Evolutionary conservation across 1,140 invertebrate genomes (phyloP), one percentile per base, ranked within the genome.

Genomic region (Trichonephila inaurata): DNA sequence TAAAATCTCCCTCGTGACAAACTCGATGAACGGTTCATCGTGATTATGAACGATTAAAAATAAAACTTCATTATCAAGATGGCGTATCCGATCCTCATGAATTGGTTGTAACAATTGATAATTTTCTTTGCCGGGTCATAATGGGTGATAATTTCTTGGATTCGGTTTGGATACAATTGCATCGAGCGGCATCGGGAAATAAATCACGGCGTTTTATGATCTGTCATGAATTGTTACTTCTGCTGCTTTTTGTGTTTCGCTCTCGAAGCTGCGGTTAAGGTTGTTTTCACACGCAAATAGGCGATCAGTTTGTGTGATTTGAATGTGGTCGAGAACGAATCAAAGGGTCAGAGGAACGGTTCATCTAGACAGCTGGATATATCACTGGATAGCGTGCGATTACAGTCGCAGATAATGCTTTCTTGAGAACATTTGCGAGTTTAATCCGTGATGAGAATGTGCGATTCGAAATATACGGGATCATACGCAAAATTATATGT

Each of bases 201-300:
- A 69, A 69, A 69, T 69, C n/a, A 69, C 66, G 6, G 10, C 66
- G 14, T 69, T 69, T 69, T 69, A 69, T 10, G 66, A 24, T 24
- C 24, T 5, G 21, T 69, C 66, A 14, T 28, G 51, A 51, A 51
- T 69, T 69, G 6, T 24, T 69, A n/a, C 64, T n/a, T 69, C 10
- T 69, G 66, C n/a, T 24, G n/a, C 66, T 69, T 24, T 24, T 24
- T 24, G 66, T 69, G 64, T n/a, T 66, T n/a, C 66, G 21, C 10
- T 51, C 66, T 5, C 21, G 14, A 7, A n/a, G 66, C 2, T 12
- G 24, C n/a, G 66, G 66, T 12, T 14, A 69, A 69, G 66, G 12
- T 69, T n/a, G n/a, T 69, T 69, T 69, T 24, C 66, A 69, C 66
- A 69, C 66, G 66, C 66, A 69, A 69, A 69, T 12, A 69, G 24